Evolutionary conservation across 2,113 vertebrate genomes (phyloP), one percentile per base, ranked within the genome.

Genomic region (Pluvialis apricaria): DNA sequence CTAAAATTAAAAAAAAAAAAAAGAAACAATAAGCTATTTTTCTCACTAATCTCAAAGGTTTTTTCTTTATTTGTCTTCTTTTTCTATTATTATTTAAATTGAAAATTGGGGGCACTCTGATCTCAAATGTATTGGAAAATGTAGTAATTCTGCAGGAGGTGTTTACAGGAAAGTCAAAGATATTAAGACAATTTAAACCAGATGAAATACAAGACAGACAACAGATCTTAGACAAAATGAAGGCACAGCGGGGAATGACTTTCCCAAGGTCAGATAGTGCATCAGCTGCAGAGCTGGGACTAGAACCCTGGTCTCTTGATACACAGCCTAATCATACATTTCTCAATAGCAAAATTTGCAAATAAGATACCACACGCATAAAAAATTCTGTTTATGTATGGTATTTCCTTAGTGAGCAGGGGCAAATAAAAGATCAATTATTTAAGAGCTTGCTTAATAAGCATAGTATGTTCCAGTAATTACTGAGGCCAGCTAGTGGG

Each of bases 391-490:
- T 68, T 91, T 95, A 70, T 79, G 92, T 90, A 85, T 88, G 73
- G n/a, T 72, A 89, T 92, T 88, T 96, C 94, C 76, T 95, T 81
- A 83, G 80, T 75, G 70, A 95, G 76, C 38, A 87, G 91, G 60
- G 93, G 68, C 86, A 97, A 96, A 94, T 85, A 84, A 45, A 85
- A 86, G 82, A 91, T 95, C 78, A 95, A 82, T 94, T 95, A 95
- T 95, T 95, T 91, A 89, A 88, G 87, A 84, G 57, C 86, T 85
- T 95, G 88, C 75, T 77, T 86, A 95, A 97, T 96, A 97, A 92
- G 76, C 85, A 97, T 93, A 86, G 82, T 49, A 82, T 96, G 96
- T 97, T 94, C 92, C 86, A 61, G 91, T 92, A 94, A 95, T 97
- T 97, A 97, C 97, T 19, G 25, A 97, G 93, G 94, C 86, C 82